phyloP scores from a whole-genome alignment of 2,113 vertebrate species.

The Callospermophilus lateralis region DNA sequence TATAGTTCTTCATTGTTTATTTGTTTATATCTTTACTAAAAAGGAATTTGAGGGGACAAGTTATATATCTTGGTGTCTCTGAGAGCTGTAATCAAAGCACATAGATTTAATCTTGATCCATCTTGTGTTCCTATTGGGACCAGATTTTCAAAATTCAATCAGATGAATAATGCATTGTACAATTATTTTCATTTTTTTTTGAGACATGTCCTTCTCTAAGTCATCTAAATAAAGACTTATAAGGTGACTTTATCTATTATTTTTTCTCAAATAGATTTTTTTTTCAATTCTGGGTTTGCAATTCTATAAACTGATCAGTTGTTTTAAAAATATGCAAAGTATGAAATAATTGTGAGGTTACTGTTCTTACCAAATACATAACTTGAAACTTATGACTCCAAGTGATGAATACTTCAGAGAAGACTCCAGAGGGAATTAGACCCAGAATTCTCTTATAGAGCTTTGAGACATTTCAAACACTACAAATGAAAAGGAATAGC shows the following conservation, averaged over 20 bases:
- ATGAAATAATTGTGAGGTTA: conserved; percentile 55
- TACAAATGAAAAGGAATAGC: conserved; percentile 74
- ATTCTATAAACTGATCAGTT: conserved; percentile 38
- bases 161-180: conserved; percentile 21
- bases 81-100: not conserved
- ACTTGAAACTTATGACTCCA: conserved; percentile 65
- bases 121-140: conserved; percentile 34
- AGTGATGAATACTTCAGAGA: conserved; percentile 72
- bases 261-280: not conserved
- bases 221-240: conserved; percentile 40
- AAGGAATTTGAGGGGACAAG: not conserved
- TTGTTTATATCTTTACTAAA: conserved; percentile 48
- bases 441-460: conserved; percentile 62
- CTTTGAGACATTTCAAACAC: conserved; percentile 79
- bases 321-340: conserved; percentile 51
- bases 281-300: not conserved
- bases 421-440: conserved; percentile 73
- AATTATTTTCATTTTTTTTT: conserved; percentile 10
- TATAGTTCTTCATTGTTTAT: not conserved
- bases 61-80: conserved; percentile 38
- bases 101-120: conserved; percentile 41
- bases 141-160: conserved; percentile 69
- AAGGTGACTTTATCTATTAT: not conserved
- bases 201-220: not conserved
- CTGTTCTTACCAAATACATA: conserved; percentile 49